A percentile compares a stretch with the other conserved stretches of the same genome.
Conservation (phyloP, 2,888 invertebrate genomes). For the Aleiodes testaceus region DNA sequence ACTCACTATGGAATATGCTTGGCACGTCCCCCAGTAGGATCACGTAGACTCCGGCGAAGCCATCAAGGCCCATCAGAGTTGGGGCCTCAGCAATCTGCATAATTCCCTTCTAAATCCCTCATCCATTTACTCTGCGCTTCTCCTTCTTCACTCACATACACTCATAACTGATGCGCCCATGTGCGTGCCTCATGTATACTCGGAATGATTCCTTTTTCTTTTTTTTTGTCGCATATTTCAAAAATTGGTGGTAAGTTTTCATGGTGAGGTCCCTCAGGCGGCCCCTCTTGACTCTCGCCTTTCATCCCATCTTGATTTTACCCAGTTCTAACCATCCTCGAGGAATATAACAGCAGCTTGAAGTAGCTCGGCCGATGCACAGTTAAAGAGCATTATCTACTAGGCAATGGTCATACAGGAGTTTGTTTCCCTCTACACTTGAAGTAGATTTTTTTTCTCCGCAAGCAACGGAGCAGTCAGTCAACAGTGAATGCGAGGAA, state of each 20-base stretch:
- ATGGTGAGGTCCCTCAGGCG: conserved; percentile 28
- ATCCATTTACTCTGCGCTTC: conserved; percentile 57
- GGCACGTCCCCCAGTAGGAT: conserved; percentile 59
- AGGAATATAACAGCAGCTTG: conserved; percentile 32
- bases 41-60: conserved; percentile 58
- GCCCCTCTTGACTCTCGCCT: conserved; percentile 29
- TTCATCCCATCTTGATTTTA: conserved; percentile 36
- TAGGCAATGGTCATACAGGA: too few relatives aligned
- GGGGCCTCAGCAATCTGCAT: conserved; percentile 71
- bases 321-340: conserved; percentile 25
- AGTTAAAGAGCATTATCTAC: background rate
- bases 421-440: background rate
- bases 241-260: conserved; percentile 30
- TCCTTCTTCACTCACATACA: conserved; percentile 42
- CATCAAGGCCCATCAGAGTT: conserved; percentile 67
- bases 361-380: conserved; percentile 7
- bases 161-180: background rate
- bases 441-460: conserved; percentile 3
- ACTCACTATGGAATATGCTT: conserved; percentile 52
- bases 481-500: conserved; percentile 45
- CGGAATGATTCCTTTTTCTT: conserved; percentile 43
- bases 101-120: conserved; percentile 67
- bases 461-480: conserved; percentile 48
- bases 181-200: conserved; percentile 36
- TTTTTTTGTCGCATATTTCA: conserved; percentile 17